Conservation (phyloP, 2,888 invertebrate species). For the Callyntrura sp. region DNA sequence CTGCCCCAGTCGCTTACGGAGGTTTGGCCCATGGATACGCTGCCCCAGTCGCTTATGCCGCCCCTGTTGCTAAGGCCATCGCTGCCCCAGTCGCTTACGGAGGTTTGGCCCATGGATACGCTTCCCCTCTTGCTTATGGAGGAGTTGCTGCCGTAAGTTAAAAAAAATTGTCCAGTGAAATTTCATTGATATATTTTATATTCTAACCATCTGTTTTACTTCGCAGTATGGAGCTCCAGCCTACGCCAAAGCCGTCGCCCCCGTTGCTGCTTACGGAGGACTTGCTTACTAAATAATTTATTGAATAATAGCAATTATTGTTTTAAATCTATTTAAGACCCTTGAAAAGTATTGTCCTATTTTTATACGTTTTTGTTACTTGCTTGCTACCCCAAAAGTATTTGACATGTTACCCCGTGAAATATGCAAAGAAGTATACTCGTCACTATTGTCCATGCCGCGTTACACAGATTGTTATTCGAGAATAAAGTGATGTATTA, state of each 20-base stretch:
- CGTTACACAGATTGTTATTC: not conserved
- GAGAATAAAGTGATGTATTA: conserved; percentile 39
- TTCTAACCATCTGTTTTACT: too few species aligned
- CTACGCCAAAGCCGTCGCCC: conserved; percentile 8
- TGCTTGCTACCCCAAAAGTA: not conserved
- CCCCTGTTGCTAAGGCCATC: conserved; percentile 59
- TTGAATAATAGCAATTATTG: conserved; percentile 51
- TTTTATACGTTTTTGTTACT: conserved; percentile 51
- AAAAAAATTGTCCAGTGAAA: too few species aligned
- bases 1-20: conserved; percentile 20
- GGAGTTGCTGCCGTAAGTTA: too few species aligned
- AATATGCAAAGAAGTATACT: conserved; percentile 19
- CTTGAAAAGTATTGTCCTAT: conserved; percentile 28
- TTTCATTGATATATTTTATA: too few species aligned
- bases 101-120: too few species aligned
- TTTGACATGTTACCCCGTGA: conserved; percentile 48
- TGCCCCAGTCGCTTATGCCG: conserved; percentile 48
- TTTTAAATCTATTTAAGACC: conserved; percentile 29
- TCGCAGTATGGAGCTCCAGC: too few species aligned
- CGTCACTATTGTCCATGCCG: conserved; percentile 19
- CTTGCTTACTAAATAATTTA: conserved; percentile 57
- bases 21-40: conserved; percentile 44
- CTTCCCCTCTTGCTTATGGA: too few species aligned
- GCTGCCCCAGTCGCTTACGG: conserved; percentile 10
- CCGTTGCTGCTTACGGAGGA: conserved; percentile 16